These are phyloP conservation scores for Lepus timidus DNA, from an alignment of 2,113 vertebrate species.

Conservation along the genomic window DNA sequence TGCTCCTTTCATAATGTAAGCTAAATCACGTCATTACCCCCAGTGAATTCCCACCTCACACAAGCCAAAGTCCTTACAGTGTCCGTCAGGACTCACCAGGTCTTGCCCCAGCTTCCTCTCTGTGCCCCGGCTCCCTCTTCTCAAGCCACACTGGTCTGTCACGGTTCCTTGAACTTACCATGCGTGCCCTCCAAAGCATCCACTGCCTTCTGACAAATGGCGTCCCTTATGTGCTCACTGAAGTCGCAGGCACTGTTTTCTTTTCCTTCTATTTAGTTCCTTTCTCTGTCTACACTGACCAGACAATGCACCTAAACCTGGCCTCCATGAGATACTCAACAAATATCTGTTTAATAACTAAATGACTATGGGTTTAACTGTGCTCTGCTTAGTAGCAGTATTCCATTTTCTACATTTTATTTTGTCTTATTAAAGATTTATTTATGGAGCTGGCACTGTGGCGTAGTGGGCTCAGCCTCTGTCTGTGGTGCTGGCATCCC, in stretches of 20 bases:
- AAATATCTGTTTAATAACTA: not conserved
- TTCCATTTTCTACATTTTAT: not conserved
- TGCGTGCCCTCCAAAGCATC: not conserved
- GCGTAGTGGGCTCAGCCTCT: too few relatives aligned
- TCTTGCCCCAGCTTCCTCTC: not conserved
- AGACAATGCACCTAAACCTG: not conserved
- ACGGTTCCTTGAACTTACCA: not conserved
- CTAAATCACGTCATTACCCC: not conserved
- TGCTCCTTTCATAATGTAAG: not conserved
- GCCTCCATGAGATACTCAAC: not conserved
- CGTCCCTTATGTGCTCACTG: not conserved
- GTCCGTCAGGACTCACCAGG: not conserved
- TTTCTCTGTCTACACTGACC: not conserved
- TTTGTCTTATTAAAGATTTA: not conserved
- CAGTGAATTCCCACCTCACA: not conserved
- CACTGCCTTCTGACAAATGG: not conserved
- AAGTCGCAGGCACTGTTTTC: not conserved
- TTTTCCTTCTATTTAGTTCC: slow-evolving; percentile 27
- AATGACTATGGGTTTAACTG: not conserved
- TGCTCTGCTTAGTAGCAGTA: not conserved
- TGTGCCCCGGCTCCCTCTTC: not conserved
- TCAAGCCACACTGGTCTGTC: not conserved
- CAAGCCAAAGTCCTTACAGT: not conserved
- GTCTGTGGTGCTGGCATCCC: too few relatives aligned
- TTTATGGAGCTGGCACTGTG: too few relatives aligned